Evolutionary conservation across 2,797 vertebrate genomes (phyloP).

Genomic region (Helicolenus hilgendorfi): DNA sequence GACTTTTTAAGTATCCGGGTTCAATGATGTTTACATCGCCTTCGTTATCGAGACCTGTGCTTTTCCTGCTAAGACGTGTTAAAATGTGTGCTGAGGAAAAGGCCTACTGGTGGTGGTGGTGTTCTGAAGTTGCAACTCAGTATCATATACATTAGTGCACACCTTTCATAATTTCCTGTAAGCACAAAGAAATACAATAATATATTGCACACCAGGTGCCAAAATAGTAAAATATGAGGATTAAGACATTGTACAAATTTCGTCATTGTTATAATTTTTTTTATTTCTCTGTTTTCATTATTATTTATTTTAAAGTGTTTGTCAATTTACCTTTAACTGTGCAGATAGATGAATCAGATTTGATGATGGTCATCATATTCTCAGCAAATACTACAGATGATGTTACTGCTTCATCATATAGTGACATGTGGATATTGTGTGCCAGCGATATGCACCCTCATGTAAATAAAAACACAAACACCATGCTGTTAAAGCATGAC

Average conservation of each 20-base stretch:
- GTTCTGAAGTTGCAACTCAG: neutral
- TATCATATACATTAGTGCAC: neutral
- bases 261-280: neutral
- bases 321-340: no score
- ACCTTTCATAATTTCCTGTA: neutral
- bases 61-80: neutral
- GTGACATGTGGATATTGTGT: neutral
- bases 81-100: neutral
- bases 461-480: slow-evolving; percentile 6
- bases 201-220: neutral
- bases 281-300: neutral
- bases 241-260: neutral
- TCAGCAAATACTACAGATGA: neutral
- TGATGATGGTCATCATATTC: neutral
- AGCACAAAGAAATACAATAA: neutral
- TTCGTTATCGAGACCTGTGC: no score
- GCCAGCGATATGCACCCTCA: neutral
- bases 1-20: neutral
- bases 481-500: neutral
- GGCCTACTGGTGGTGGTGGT: neutral
- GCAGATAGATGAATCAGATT: neutral
- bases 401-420: neutral
- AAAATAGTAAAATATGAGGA: neutral
- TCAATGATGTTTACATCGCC: neutral
- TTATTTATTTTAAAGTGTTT: neutral